Evolutionary conservation across 2,797 vertebrate genomes (phyloP).

Genomic region (Hylomyscus alleni): DNA sequence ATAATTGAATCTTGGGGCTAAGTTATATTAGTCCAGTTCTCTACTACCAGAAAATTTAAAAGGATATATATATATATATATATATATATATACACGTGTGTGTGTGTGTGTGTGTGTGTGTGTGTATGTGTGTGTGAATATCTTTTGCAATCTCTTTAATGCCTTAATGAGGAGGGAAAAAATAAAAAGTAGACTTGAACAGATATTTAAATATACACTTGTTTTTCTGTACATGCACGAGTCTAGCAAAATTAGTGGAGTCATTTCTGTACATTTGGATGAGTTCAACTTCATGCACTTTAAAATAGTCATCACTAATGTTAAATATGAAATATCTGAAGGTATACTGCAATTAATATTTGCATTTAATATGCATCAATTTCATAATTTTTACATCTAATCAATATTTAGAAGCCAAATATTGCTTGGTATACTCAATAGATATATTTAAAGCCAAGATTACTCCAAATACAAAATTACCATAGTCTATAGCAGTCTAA

Average conservation of each 20-base stretch:
- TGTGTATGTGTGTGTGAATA: background rate
- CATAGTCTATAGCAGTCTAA: too few species aligned
- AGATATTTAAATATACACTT: background rate
- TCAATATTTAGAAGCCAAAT: background rate
- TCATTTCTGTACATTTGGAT: background rate
- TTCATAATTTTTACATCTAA: slow-evolving; percentile 4
- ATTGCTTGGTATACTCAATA: background rate
- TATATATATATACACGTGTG: background rate
- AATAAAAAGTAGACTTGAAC: background rate
- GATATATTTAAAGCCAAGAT: background rate
- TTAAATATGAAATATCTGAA: slow-evolving; percentile 8
- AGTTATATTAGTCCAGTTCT: background rate
- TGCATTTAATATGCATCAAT: background rate
- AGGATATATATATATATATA: background rate
- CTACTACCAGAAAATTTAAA: background rate
- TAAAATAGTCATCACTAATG: background rate
- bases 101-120: background rate
- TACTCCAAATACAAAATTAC: background rate
- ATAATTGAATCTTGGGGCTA: background rate
- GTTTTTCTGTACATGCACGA: background rate
- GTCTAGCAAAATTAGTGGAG: background rate
- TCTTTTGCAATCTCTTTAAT: too few species aligned
- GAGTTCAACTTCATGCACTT: background rate
- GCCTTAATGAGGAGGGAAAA: background rate
- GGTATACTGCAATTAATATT: background rate